phyloP scores from a whole-genome alignment of 2,797 vertebrate species.

The Xiphophorus birchmanni region DNA sequence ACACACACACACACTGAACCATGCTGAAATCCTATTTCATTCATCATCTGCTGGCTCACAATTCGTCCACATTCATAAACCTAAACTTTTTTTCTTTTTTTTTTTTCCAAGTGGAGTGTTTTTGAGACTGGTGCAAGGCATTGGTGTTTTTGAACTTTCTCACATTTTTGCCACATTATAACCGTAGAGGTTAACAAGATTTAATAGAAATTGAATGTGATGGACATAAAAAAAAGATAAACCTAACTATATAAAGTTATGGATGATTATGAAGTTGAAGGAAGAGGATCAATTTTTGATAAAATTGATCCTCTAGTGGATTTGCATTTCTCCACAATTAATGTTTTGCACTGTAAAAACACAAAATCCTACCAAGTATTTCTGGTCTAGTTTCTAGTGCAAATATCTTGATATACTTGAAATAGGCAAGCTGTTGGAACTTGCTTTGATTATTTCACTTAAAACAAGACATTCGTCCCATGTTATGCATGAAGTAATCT shows the following conservation, averaged over 20 bases:
- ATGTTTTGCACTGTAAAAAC: neutral
- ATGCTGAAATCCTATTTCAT: slow-evolving; percentile 67
- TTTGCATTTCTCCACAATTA: neutral
- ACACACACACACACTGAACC: slow-evolving; percentile 55
- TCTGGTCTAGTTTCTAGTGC: too few relatives aligned
- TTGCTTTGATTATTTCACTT: too few relatives aligned
- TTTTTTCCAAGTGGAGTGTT: slow-evolving; percentile 62
- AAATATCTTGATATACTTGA: too few relatives aligned
- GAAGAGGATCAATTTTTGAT: neutral
- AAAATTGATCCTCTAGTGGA: neutral
- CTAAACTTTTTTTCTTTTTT: slow-evolving; percentile 41
- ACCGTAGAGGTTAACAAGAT: neutral
- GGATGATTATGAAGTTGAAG: neutral
- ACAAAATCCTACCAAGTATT: too few relatives aligned
- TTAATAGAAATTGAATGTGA: neutral
- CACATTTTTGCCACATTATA: slow-evolving; percentile 1
- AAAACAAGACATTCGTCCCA: too few relatives aligned
- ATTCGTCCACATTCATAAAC: slow-evolving; percentile 71
- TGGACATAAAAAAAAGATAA: neutral
- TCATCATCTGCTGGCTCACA: slow-evolving; percentile 72
- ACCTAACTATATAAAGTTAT: neutral
- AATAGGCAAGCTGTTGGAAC: too few relatives aligned
- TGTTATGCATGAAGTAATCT: too few relatives aligned
- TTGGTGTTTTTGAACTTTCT: slow-evolving; percentile 24
- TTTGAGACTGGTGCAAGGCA: slow-evolving; percentile 42